Evolutionary conservation across 2,888 invertebrate species (phyloP).

Genomic region (Phania funesta): DNA sequence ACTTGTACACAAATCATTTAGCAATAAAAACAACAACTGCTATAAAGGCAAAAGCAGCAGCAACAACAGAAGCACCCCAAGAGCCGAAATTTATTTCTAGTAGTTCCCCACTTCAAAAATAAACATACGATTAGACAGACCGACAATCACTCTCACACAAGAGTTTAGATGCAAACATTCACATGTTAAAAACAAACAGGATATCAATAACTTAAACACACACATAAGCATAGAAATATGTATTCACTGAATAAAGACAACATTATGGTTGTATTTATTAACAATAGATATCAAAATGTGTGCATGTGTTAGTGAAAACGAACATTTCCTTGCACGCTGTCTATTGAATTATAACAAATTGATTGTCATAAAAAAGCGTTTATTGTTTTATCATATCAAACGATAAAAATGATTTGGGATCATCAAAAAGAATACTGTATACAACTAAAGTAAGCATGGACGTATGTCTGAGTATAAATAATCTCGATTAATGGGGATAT

Average conservation of each 20-base stretch:
- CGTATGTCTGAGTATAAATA: no score
- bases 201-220: not conserved
- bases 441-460: no score
- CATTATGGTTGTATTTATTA: slow-evolving; percentile 35
- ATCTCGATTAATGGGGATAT: no score
- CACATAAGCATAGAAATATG: slow-evolving; percentile 11
- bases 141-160: not conserved
- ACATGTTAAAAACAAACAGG: slow-evolving; percentile 15
- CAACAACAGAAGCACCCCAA: not conserved
- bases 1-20: slow-evolving; percentile 62
- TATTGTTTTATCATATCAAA: slow-evolving; percentile 69
- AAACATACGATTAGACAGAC: slow-evolving; percentile 1
- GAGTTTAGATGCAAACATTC: not conserved
- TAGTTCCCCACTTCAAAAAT: not conserved
- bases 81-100: slow-evolving; percentile 5
- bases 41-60: not conserved
- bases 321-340: slow-evolving; percentile 62
- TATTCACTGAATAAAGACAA: slow-evolving; percentile 32
- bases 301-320: not conserved
- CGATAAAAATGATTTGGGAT: slow-evolving; percentile 40
- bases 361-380: slow-evolving; percentile 78
- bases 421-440: slow-evolving; percentile 1
- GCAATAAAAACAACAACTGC: slow-evolving; percentile 24
- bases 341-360: slow-evolving; percentile 78
- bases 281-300: not conserved